Conservation (phyloP, 2,888 invertebrate genomes). For the Pinctada fucata region DNA sequence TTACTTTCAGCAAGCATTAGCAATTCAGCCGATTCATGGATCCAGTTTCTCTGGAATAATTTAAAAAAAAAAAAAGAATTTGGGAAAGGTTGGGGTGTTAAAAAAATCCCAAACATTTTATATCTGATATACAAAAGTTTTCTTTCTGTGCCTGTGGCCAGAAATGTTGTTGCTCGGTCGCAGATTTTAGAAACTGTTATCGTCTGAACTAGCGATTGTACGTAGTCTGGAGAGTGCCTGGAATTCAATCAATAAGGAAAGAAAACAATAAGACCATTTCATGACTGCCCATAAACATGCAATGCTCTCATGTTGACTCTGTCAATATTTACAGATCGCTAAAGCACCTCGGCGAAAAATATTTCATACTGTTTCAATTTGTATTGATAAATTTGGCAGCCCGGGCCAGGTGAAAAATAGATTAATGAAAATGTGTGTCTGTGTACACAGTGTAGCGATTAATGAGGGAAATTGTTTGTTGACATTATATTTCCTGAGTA, state of each 20-base stretch:
- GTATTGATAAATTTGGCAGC: slow-evolving; percentile 7
- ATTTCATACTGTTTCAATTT: slow-evolving; percentile 12
- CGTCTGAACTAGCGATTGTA: too few relatives aligned
- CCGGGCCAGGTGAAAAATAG: neutral
- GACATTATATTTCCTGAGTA: neutral
- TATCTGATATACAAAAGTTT: too few relatives aligned
- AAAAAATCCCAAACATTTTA: too few relatives aligned
- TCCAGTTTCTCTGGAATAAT: too few relatives aligned
- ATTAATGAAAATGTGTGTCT: slow-evolving; percentile 3
- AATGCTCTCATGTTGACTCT: slow-evolving; percentile 29
- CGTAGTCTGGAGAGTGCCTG: neutral
- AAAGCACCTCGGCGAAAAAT: slow-evolving; percentile 3
- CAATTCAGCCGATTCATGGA: too few relatives aligned
- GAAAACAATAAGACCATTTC: slow-evolving; percentile 35
- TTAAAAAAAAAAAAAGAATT: too few relatives aligned
- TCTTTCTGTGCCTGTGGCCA: too few relatives aligned
- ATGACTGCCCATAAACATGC: slow-evolving; percentile 38
- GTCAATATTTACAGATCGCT: slow-evolving; percentile 30
- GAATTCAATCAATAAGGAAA: slow-evolving; percentile 34
- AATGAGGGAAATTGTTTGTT: slow-evolving; percentile 3
- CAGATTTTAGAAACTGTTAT: too few relatives aligned
- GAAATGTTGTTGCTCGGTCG: too few relatives aligned
- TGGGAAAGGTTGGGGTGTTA: too few relatives aligned
- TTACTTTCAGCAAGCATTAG: too few relatives aligned
- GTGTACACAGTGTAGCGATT: slow-evolving; percentile 3